Evolutionary conservation across 2,797 vertebrate genomes (phyloP).

Genomic region (Balearica regulorum): DNA sequence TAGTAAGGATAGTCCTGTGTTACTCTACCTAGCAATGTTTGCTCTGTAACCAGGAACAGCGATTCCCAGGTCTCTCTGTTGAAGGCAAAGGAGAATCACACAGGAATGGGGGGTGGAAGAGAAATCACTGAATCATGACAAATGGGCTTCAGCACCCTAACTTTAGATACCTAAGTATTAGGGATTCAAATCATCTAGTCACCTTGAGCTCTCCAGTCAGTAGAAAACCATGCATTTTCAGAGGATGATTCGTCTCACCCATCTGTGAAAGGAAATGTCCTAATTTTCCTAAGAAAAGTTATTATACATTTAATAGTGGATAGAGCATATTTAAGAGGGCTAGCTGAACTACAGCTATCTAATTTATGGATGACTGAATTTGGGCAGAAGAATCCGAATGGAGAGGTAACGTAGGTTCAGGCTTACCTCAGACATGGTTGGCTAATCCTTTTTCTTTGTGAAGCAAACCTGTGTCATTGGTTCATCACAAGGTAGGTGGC

Average conservation of each 20-base stretch:
- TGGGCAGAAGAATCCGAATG: neutral
- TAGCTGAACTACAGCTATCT: neutral
- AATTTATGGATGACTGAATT: neutral
- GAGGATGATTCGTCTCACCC: neutral
- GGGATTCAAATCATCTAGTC: neutral
- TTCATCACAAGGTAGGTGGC: neutral
- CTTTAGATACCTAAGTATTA: neutral
- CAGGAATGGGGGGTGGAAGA: rapidly evolving
- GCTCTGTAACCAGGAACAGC: neutral
- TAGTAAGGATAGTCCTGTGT: neutral
- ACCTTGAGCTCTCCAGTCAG: neutral
- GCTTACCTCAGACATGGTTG: neutral
- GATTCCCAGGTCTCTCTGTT: neutral
- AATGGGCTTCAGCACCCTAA: neutral
- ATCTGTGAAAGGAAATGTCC: neutral
- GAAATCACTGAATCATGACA: neutral
- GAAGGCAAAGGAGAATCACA: neutral
- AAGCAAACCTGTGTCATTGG: neutral
- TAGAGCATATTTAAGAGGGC: neutral
- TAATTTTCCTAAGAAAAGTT: neutral
- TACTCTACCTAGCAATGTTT: neutral
- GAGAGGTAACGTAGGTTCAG: neutral
- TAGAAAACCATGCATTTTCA: neutral
- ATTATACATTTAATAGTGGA: neutral
- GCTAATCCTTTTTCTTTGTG: neutral